phyloP scores from a whole-genome alignment of 2,888 invertebrate genomes.

The Chelonus formosanus region DNA sequence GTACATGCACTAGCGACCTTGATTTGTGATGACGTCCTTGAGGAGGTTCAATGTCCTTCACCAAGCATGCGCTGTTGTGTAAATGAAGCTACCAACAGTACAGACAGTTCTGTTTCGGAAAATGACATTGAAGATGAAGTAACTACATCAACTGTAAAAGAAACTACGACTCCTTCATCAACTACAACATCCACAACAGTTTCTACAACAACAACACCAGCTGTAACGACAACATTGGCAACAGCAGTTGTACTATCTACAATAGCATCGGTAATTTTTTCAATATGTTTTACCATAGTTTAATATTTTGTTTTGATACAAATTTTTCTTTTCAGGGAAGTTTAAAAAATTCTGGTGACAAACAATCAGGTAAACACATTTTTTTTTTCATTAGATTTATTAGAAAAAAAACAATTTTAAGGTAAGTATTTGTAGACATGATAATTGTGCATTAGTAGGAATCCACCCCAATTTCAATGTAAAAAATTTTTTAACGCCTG shows the following conservation, averaged over 20 bases:
- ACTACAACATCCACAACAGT: constrained; percentile 53
- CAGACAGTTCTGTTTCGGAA: constrained; percentile 49
- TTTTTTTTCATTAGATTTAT: too few species aligned
- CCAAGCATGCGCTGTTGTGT: constrained; percentile 86
- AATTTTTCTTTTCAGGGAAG: neutral
- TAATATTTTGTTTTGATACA: constrained; percentile 3
- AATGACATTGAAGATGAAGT: constrained; percentile 44
- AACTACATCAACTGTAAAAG: constrained; percentile 50
- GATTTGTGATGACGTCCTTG: constrained; percentile 85
- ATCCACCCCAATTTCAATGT: too few species aligned
- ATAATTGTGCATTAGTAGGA: too few species aligned
- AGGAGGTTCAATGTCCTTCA: constrained; percentile 82
- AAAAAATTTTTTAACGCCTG: too few species aligned
- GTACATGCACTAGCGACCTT: constrained; percentile 86
- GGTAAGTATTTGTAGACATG: too few species aligned
- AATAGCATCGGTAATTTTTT: constrained; percentile 39
- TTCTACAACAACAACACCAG: constrained; percentile 46
- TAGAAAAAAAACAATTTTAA: too few species aligned
- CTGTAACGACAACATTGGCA: constrained; percentile 48
- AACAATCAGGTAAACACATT: constrained; percentile 30
- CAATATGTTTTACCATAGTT: neutral
- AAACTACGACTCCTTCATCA: constrained; percentile 57
- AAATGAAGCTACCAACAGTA: constrained; percentile 74
- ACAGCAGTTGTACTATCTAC: constrained; percentile 51
- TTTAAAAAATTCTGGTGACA: constrained; percentile 21